Conservation (phyloP, 2,113 vertebrate genomes). For the Calidris pugnax region DNA sequence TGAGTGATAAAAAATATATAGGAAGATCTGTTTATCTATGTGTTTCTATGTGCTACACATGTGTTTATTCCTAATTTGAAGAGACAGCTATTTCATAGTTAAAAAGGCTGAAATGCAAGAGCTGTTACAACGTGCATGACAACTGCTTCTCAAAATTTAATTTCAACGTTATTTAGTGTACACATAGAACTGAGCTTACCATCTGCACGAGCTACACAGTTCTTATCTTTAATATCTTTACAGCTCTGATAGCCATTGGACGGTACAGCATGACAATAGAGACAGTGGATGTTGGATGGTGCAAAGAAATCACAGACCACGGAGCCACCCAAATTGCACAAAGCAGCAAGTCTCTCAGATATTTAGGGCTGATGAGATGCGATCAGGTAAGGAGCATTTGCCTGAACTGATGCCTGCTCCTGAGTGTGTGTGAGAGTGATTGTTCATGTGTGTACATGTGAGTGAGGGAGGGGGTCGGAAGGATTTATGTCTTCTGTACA, state of each 20-base stretch:
- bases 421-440: not conserved
- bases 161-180: not conserved
- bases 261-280: constrained; percentile 96
- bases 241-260: constrained; percentile 96
- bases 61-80: not conserved
- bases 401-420: not conserved
- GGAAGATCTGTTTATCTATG: not conserved
- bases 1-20: not conserved
- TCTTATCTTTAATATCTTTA: constrained; percentile 7
- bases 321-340: constrained; percentile 95
- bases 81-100: not conserved
- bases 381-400: constrained; percentile 88
- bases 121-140: not conserved
- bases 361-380: constrained; percentile 96
- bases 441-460: not conserved
- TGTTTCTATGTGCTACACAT: not conserved
- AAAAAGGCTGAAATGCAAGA: not conserved
- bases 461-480: not conserved
- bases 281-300: constrained; percentile 98
- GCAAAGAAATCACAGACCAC: constrained; percentile 96
- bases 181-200: not conserved
- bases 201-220: not conserved
- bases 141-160: not conserved
- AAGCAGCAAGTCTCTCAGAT: constrained; percentile 96
- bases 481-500: not conserved